A percentile compares a stretch with the other conserved stretches of the same genome.
These are phyloP conservation scores for Sebastes hubbsi DNA, from an alignment of 2,797 vertebrate species.

Conservation along the genomic window DNA sequence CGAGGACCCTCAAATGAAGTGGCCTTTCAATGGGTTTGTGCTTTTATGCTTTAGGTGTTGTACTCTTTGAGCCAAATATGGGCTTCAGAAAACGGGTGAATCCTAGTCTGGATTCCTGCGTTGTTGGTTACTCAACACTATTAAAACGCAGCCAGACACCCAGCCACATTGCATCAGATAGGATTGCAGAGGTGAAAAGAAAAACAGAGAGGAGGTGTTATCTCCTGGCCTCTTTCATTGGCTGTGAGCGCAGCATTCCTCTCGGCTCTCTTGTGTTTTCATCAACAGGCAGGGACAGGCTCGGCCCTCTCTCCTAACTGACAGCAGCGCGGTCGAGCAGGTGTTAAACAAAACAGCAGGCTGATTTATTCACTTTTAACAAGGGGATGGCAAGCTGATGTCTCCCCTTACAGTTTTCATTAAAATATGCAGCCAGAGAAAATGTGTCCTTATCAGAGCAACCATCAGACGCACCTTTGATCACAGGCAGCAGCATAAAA, in stretches of 20 bases:
- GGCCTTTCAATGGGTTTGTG: constrained; percentile 1
- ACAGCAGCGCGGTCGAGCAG: constrained; percentile 27
- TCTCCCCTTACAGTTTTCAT: background rate
- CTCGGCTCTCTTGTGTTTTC: constrained; percentile 6
- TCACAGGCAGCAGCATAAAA: background rate
- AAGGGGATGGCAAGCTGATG: background rate
- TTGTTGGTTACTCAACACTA: background rate
- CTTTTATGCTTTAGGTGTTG: background rate
- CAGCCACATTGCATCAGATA: background rate
- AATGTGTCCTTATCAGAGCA: background rate
- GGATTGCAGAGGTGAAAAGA: background rate
- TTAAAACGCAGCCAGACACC: background rate
- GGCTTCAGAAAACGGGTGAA: background rate
- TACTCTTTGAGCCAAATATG: background rate
- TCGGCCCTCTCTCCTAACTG: background rate
- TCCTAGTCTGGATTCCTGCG: background rate
- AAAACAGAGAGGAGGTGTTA: constrained; percentile 19
- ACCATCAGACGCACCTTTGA: constrained; percentile 6
- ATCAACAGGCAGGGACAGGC: constrained; percentile 61
- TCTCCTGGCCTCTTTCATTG: constrained; percentile 21
- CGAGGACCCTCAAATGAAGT: constrained; percentile 39
- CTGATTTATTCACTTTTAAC: constrained; percentile 32
- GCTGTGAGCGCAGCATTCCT: constrained; percentile 56
- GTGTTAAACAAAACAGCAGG: constrained; percentile 26
- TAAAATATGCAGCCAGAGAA: constrained; percentile 1